Conservation (phyloP, 2,888 invertebrate genomes). For the Caenorhabditis sinica region DNA sequence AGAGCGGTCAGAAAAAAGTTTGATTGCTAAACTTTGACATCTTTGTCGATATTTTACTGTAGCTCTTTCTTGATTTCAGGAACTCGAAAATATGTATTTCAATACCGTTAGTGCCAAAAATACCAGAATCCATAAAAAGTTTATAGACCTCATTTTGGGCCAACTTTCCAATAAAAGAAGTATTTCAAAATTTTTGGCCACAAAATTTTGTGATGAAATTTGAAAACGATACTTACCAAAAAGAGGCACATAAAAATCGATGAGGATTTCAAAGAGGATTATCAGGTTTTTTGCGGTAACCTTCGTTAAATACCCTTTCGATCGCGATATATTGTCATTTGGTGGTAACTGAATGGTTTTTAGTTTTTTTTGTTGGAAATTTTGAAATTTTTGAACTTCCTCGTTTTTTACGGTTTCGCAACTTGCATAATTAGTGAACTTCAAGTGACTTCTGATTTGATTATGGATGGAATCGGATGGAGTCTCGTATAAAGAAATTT, state of each 20-base stretch:
- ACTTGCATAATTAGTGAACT: no score
- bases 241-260: slow-evolving; percentile 13
- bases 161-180: not conserved
- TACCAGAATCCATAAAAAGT: not conserved
- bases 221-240: no score
- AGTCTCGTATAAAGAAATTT: no score
- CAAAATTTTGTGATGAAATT: not conserved
- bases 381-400: not conserved
- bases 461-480: no score
- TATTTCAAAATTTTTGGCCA: slow-evolving; percentile 2
- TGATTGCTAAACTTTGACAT: no score
- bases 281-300: not conserved
- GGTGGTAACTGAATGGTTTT: slow-evolving; percentile 39
- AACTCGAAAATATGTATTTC: not conserved
- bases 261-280: slow-evolving; percentile 15
- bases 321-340: not conserved
- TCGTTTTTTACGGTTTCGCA: not conserved
- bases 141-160: slow-evolving; percentile 19
- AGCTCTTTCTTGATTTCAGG: no score
- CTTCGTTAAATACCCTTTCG: not conserved
- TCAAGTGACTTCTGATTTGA: no score
- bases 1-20: no score
- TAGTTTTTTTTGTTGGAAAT: slow-evolving; percentile 7
- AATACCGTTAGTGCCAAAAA: not conserved
- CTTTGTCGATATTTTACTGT: no score